phyloP scores from a whole-genome alignment of 2,888 invertebrate genomes.

The Dryomyza anilis region DNA sequence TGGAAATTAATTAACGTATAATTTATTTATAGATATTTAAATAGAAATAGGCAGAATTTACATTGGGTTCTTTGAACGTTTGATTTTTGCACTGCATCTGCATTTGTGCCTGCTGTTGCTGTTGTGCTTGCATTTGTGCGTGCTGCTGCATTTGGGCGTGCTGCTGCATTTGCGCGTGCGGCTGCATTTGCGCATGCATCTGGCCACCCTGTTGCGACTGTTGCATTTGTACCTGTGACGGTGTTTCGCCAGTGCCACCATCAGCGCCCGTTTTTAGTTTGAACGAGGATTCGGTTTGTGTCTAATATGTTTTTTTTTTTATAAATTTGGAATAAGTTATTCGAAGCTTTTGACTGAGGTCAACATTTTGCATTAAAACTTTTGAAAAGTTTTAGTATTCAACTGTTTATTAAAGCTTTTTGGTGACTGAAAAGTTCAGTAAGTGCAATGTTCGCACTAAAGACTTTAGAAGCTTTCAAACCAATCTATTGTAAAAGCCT shows the following conservation, averaged over 20 bases:
- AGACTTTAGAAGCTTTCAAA: no score
- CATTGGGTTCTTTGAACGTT: slow-evolving; percentile 30
- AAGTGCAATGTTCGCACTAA: no score
- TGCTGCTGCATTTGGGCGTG: slow-evolving; percentile 19
- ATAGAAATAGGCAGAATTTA: slow-evolving; percentile 36
- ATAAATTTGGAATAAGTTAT: neutral
- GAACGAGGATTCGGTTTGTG: slow-evolving; percentile 17
- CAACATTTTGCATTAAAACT: no score
- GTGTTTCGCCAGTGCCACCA: slow-evolving; percentile 3
- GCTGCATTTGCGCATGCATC: slow-evolving; percentile 25
- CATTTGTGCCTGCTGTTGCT: slow-evolving; percentile 24
- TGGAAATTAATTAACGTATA: neutral
- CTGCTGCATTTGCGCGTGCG: slow-evolving; percentile 34
- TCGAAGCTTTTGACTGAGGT: no score
- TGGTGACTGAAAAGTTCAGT: no score
- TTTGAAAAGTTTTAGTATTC: no score
- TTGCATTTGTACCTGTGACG: slow-evolving; percentile 29
- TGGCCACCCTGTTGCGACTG: slow-evolving; percentile 16
- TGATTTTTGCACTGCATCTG: slow-evolving; percentile 29
- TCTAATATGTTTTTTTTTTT: slow-evolving; percentile 15
- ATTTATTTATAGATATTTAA: slow-evolving; percentile 37
- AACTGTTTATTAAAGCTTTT: no score
- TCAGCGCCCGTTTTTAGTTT: slow-evolving; percentile 20
- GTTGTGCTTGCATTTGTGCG: slow-evolving; percentile 23
- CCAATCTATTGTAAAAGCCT: no score